Base-by-base conservation (phyloP, 2,113 vertebrate species). In the Cygnus atratus region DNA sequence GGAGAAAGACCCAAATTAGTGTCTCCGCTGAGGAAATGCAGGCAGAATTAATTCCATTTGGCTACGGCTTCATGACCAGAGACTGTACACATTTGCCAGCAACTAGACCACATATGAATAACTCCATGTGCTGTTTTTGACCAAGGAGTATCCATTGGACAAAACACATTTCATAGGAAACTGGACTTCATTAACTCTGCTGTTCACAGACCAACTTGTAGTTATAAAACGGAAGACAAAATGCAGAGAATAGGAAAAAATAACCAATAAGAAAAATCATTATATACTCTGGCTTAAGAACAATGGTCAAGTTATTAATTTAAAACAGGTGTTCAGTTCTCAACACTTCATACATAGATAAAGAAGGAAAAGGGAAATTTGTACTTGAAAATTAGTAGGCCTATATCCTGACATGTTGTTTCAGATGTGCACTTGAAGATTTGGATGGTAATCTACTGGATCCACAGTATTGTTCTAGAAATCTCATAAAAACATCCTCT, bases 261-360 rank as follows among this genome's bases (percentile, higher is more conserved):
- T 57, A 84, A 91, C 26, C 85, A 94, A 73, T 86, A 76, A 74
- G 68, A 87, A 89, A 83, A 37, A 37, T 26, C 54, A 76, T 74
- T 83, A 44, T 71, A 90, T 39, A 66, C n/a, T 55, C 58, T 92
- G 81, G 35, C 18, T 93, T 90, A 59, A 79, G 54, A 97, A 82
- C 68, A 90, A 74, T 50, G 58, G 57, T 91, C 72, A 92, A 96
- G 63, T 78, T 91, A 67, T 87, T 97, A 87, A 93, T 86, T 93
- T 86, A 84, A 92, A 94, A 57, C 80, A 93, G 70, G 84, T 10
- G 0, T 72, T 85, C 59, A 77, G 17, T 70, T 93, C 76, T 92
- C 70, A 81, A 20, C 87, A 77, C 13, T 71, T 91, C 52, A 73
- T 84, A 88, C 89, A 95, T n/a, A 90, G 61, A 93, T 55, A 43